Conservation (phyloP, 1,140 invertebrate genomes). For the Neotoxoptera formosana region DNA sequence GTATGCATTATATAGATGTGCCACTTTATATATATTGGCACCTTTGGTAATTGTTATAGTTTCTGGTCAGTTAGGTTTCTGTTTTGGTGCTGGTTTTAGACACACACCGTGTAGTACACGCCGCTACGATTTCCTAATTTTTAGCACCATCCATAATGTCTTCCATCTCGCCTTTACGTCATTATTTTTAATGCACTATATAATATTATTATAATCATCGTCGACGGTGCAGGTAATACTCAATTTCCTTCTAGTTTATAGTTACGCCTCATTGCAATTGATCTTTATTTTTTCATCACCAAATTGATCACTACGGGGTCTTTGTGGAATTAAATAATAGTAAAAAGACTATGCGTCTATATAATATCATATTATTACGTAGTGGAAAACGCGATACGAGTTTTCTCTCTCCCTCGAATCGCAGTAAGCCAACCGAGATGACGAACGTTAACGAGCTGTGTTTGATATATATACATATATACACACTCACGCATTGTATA, state of each 20-base stretch:
- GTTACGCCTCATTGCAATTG: constrained; percentile 49
- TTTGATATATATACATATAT: background rate
- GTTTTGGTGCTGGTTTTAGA: constrained; percentile 10
- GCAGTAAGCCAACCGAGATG: background rate
- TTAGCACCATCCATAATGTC: background rate
- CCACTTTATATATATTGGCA: constrained; percentile 1
- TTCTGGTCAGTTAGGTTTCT: constrained; percentile 36
- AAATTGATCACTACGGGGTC: constrained; percentile 6
- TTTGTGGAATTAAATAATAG: constrained; percentile 26
- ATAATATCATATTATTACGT: background rate
- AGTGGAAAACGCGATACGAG: background rate
- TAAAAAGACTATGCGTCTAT: background rate
- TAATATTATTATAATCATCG: constrained; percentile 46
- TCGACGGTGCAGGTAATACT: background rate
- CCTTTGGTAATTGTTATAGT: constrained; percentile 31
- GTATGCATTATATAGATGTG: background rate
- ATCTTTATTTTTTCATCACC: constrained; percentile 26
- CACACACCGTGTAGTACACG: background rate
- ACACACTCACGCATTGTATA: background rate
- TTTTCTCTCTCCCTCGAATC: background rate
- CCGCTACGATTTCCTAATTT: background rate
- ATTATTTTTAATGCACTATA: constrained; percentile 18
- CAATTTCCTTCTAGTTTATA: constrained; percentile 29
- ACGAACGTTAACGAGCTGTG: constrained; percentile 27
- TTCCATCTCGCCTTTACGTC: background rate